These are phyloP conservation scores for Elaphurus davidianus DNA, from an alignment of 2,113 vertebrate genomes.

Conservation along the genomic window DNA sequence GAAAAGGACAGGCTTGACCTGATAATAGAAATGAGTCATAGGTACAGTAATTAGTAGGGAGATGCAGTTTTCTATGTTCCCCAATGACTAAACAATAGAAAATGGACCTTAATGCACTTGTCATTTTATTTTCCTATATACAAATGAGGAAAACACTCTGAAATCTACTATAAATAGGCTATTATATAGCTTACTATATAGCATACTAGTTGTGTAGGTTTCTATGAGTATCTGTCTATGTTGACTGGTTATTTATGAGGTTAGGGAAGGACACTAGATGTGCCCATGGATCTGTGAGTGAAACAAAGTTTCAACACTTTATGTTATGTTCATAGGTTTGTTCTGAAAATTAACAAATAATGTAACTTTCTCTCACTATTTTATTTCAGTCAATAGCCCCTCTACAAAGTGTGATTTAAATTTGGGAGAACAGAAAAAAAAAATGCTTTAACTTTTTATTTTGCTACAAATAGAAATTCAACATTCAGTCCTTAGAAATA, in stretches of 20 bases:
- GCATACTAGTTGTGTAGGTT: neutral
- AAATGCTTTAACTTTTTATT: neutral
- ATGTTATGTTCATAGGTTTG: neutral
- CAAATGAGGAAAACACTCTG: neutral
- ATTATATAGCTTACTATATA: neutral
- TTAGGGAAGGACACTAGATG: neutral
- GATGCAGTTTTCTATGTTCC: neutral
- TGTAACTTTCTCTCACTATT: neutral
- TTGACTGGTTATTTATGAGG: neutral
- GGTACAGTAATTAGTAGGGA: slow-evolving; percentile 42
- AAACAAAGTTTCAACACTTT: neutral
- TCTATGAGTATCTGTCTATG: neutral
- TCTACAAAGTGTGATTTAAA: neutral
- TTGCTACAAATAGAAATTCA: neutral
- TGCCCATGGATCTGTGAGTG: neutral
- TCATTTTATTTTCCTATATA: slow-evolving; percentile 30
- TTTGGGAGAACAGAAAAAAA: neutral
- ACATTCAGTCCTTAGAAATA: neutral
- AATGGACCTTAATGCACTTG: neutral
- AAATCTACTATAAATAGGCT: neutral
- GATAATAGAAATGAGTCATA: slow-evolving; percentile 52
- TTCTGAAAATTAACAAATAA: slow-evolving; percentile 7
- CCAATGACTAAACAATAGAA: neutral
- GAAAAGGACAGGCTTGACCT: slow-evolving; percentile 29
- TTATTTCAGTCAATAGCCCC: neutral